These are phyloP conservation scores for Danaus plexippus DNA, from an alignment of 1,140 invertebrate genomes.

Conservation along the genomic window DNA sequence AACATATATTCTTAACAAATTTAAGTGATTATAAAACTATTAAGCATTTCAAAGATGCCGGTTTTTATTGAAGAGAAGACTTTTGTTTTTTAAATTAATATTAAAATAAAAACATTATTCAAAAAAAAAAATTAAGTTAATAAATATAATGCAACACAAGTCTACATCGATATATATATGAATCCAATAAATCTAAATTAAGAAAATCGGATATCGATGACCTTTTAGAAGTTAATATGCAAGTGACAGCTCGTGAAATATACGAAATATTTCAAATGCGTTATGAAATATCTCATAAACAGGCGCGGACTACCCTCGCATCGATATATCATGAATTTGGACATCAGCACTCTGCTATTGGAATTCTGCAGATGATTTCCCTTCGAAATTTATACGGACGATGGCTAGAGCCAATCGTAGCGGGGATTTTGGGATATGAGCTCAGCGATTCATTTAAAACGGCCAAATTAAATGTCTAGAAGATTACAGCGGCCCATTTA, in stretches of 20 bases:
- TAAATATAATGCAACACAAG: too few relatives aligned
- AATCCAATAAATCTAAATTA: too few relatives aligned
- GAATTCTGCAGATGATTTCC: constrained; percentile 64
- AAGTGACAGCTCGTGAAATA: constrained; percentile 18
- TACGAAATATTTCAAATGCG: constrained; percentile 42
- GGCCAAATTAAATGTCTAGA: constrained; percentile 59
- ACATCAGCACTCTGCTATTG: constrained; percentile 63
- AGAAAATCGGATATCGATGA: too few relatives aligned
- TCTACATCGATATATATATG: too few relatives aligned
- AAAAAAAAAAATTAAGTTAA: too few relatives aligned
- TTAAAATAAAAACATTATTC: too few relatives aligned
- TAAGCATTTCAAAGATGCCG: too few relatives aligned
- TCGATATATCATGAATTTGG: constrained; percentile 66
- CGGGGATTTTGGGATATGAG: constrained; percentile 50
- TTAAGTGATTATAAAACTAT: too few relatives aligned
- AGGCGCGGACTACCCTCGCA: constrained; percentile 41
- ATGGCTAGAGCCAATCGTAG: constrained; percentile 43
- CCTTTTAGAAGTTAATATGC: too few relatives aligned
- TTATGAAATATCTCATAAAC: constrained; percentile 70
- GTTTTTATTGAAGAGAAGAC: too few relatives aligned
- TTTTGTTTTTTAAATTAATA: too few relatives aligned
- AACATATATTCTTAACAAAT: neutral
- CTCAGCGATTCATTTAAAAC: constrained; percentile 61
- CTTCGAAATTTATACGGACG: constrained; percentile 56
- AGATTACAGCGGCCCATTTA: constrained; percentile 47